phyloP scores from a whole-genome alignment of 2,113 vertebrate species.

The Numenius arquata region DNA sequence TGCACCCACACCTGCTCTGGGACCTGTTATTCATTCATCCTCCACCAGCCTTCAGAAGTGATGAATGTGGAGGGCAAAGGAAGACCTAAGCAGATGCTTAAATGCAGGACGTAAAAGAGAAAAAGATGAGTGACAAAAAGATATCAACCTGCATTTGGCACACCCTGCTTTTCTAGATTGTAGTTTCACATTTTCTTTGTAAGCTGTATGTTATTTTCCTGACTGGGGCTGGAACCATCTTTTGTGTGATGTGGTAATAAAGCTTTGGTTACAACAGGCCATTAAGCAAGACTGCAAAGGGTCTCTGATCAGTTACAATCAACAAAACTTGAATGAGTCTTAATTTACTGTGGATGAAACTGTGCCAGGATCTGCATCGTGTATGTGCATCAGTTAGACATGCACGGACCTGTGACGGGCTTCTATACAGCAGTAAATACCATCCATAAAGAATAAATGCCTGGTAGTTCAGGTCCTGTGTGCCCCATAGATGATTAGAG shows the following conservation, averaged over 20 bases:
- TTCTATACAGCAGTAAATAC: neutral
- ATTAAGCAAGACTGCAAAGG: slow-evolving; percentile 38
- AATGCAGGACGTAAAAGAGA: neutral
- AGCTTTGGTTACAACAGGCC: neutral
- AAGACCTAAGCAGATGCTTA: neutral
- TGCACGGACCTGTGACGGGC: slow-evolving; percentile 3
- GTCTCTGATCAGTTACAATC: slow-evolving; percentile 33
- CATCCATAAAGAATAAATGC: neutral
- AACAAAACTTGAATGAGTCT: slow-evolving; percentile 16
- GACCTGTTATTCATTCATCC: neutral
- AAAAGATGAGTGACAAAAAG: slow-evolving; percentile 6
- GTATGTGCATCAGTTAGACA: neutral
- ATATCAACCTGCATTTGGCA: neutral
- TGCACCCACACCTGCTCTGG: neutral
- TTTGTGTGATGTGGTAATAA: neutral
- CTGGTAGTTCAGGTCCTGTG: neutral
- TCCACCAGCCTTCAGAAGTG: neutral
- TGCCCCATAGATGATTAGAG: neutral
- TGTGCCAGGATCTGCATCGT: slow-evolving; percentile 14
- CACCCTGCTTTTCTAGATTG: slow-evolving; percentile 1
- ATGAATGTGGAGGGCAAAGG: neutral
- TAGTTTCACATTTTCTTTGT: slow-evolving; percentile 8
- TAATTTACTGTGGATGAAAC: neutral
- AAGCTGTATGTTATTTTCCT: neutral
- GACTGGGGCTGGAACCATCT: neutral